These are phyloP conservation scores for Enteromius paludinosus DNA, from an alignment of 2,797 vertebrate genomes.

Conservation along the genomic window DNA sequence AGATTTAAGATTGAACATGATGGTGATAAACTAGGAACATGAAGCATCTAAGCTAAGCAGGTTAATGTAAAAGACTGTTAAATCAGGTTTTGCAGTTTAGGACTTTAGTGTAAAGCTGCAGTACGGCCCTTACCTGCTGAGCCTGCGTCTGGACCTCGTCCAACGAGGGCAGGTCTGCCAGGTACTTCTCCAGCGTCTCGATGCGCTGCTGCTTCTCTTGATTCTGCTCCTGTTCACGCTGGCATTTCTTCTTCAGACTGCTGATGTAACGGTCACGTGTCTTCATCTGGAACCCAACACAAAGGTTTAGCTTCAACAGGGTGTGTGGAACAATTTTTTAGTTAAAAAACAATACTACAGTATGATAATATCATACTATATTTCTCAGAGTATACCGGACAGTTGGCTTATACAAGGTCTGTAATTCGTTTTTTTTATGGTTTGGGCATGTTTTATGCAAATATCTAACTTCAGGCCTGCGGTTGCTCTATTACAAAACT, in stretches of 20 bases:
- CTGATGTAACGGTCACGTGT: slow-evolving; percentile 93
- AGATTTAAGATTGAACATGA: background rate
- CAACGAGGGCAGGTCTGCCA: slow-evolving; percentile 91
- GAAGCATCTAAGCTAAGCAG: background rate
- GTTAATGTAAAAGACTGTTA: background rate
- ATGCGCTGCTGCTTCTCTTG: slow-evolving; percentile 92
- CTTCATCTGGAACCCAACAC: slow-evolving; percentile 81
- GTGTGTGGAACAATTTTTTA: background rate
- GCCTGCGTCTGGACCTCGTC: slow-evolving; percentile 88
- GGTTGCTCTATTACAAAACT: background rate
- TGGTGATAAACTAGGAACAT: background rate
- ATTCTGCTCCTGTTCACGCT: slow-evolving; percentile 90
- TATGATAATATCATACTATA: background rate
- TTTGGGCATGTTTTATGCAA: background rate
- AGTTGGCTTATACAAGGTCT: background rate
- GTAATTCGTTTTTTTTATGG: background rate
- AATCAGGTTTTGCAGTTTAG: background rate
- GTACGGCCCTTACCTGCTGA: slow-evolving; percentile 79
- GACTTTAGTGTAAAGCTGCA: background rate
- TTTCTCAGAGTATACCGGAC: background rate
- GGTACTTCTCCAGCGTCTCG: slow-evolving; percentile 94
- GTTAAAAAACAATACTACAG: too few relatives aligned
- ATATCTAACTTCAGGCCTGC: too few relatives aligned
- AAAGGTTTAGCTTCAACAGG: slow-evolving; percentile 13
- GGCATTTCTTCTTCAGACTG: slow-evolving; percentile 94